Base-by-base conservation (phyloP, 64 coral and sea anemone genomes). In the Acropora yongei region DNA sequence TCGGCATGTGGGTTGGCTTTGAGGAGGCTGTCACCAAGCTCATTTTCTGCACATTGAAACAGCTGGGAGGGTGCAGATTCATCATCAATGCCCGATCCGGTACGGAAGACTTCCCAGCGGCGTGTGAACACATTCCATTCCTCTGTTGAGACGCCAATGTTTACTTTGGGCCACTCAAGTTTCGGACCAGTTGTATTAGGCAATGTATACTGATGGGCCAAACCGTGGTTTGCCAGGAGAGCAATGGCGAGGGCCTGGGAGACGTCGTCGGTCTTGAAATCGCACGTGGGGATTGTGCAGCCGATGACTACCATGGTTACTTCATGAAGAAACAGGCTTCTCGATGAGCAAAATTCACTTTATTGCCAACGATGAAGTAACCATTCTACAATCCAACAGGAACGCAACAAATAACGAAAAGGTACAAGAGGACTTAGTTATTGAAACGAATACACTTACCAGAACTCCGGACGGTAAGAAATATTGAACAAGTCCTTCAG, bases 61-160 rank as follows among this genome's bases (percentile, higher is more conserved):
- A 87, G 18, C 42, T 90, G 88, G 60, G 75, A 90, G 47, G 93
- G 80, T 4, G 88, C 88, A 11, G 61, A 79, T 10, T 41, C 44
- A 19, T 85, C 82, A n/a, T 86, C 82, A 13, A 95, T 90, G 58
- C 93, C 93, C 14, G 82, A 90, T 2, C 88, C 88, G 3, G 88
- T 79, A 53, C 80, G n/a, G 57, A 95, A 95, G 2, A 95, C 88
- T 50, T 95, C 74, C 93, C 93, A 90, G 57, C 88, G 88, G 51
- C 80, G 74, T 16, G 72, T 73, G 49, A 95, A 95, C 8, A 95
- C 81, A 51, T 95, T 95, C 82, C 88, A 90, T 80, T 87, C 82
- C 17, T 90, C 82, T 10, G 8, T 90, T 5, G 87, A 78, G 51
- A 79, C 75, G 30, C 74, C 88, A 40, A 80, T 67, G 57, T 86